A percentile compares a stretch with the other conserved stretches of the same genome.
Evolutionary conservation across 2,113 vertebrate species (phyloP).

Genomic region (Megalops atlanticus): DNA sequence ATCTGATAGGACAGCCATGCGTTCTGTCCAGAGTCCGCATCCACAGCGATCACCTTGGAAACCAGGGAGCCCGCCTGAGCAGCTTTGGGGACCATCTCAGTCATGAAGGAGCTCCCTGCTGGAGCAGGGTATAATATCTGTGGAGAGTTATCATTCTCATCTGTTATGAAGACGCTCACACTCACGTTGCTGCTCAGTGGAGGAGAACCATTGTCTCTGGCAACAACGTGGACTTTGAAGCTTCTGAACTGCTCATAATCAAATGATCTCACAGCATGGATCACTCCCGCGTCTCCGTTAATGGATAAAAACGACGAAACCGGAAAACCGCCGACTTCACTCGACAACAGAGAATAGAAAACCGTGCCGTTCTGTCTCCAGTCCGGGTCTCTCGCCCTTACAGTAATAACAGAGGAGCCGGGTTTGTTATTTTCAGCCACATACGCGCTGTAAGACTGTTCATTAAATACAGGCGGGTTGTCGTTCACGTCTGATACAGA

Average conservation of each 20-base stretch:
- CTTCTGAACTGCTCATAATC: constrained; percentile 64
- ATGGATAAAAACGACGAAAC: constrained; percentile 17
- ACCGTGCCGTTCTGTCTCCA: constrained; percentile 54
- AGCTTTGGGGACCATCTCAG: constrained; percentile 58
- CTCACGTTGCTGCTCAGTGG: constrained; percentile 58
- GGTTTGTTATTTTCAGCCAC: constrained; percentile 63
- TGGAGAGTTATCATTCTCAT: constrained; percentile 60
- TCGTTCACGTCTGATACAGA: constrained; percentile 60
- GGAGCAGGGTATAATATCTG: constrained; percentile 55
- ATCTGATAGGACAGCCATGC: constrained; percentile 44
- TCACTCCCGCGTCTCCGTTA: constrained; percentile 39
- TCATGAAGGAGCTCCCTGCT: constrained; percentile 45
- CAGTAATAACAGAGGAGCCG: constrained; percentile 56
- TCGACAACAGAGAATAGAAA: constrained; percentile 14
- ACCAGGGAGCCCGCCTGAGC: constrained; percentile 57
- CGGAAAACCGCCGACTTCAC: constrained; percentile 10
- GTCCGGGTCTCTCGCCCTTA: constrained; percentile 59
- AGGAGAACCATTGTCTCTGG: constrained; percentile 57
- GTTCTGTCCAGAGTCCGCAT: constrained; percentile 47
- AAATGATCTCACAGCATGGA: constrained; percentile 63
- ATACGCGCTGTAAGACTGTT: constrained; percentile 48
- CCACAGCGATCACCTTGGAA: constrained; percentile 60
- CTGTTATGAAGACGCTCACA: constrained; percentile 53
- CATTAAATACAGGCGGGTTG: constrained; percentile 56
- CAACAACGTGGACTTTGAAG: constrained; percentile 54